Evolutionary conservation across 2,888 invertebrate species (phyloP).

Genomic region (Cosmia trapezina): DNA sequence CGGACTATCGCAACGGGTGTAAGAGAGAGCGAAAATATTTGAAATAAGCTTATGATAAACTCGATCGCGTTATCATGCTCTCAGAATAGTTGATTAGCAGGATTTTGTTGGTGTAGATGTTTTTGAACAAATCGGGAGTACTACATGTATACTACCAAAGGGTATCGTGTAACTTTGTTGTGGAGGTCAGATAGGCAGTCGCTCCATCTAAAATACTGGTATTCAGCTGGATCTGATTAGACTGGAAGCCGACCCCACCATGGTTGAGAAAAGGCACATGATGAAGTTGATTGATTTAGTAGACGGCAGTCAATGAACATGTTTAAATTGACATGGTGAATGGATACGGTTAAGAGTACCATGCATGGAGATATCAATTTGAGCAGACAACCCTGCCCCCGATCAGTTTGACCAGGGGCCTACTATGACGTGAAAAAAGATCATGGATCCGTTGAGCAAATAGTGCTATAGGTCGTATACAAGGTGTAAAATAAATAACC

Average conservation of each 20-base stretch:
- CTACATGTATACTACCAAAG: too few species aligned
- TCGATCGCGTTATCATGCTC: slow-evolving; percentile 1
- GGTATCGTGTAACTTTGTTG: too few species aligned
- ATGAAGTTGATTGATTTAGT: not conserved
- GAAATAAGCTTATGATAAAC: slow-evolving; percentile 26
- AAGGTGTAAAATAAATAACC: too few species aligned
- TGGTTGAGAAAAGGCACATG: too few species aligned
- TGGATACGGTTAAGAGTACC: not conserved
- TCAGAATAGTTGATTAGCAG: slow-evolving; percentile 19
- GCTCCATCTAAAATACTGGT: too few species aligned
- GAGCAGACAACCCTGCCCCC: not conserved
- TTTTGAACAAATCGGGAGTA: too few species aligned
- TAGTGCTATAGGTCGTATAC: too few species aligned
- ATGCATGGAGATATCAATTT: not conserved
- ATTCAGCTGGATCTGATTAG: too few species aligned
- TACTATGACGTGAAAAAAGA: too few species aligned
- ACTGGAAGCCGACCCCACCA: too few species aligned
- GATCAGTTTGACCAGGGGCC: not conserved
- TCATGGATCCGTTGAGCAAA: too few species aligned
- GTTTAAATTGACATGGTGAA: not conserved
- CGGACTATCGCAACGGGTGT: not conserved
- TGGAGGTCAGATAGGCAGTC: too few species aligned
- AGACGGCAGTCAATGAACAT: not conserved
- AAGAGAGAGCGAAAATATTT: not conserved
- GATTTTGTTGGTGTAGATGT: not conserved